Evolutionary conservation across 2,113 vertebrate genomes (phyloP), one percentile per base, ranked within the genome.

Genomic region (Noctilio leporinus): DNA sequence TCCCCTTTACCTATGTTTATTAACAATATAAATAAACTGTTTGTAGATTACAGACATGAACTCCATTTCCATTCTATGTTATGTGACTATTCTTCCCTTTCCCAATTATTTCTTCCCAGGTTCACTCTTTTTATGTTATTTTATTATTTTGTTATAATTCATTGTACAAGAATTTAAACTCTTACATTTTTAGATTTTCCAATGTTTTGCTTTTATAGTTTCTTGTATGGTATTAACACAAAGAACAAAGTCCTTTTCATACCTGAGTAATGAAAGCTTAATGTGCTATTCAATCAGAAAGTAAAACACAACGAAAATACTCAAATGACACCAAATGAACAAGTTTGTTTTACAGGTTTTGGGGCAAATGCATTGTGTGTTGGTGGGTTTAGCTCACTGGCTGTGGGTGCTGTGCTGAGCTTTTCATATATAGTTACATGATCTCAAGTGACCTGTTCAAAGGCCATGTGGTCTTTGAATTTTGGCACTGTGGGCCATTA

Each of bases 381-480:
- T 5, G 16, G 35, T 11, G 10, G 57, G 70, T 4, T 82, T 19
- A 35, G 35, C 51, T 40, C 28, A 5, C 0, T 6, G 47, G 9
- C 15, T 64, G 30, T 38, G 64, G 43, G 62, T 0, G 1, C 30
- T 12, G 1, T 1, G 0, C 4, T 10, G 35, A 45, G 62, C 5
- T 30, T 89, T 28, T 62, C 2, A 8, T 1, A 49, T 38, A n/a
- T n/a, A n/a, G n/a, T n/a, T n/a, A 30, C 1, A 0, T 45, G 33
- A 57, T 43, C 30, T 51, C 22, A 8, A 24, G 17, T 0, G 17
- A 26, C 28, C 80, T 40, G 51, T 47, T 59, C 38, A 33, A 43
- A 33, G 38, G 51, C 49, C 24, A 8, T 0, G 11, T 5, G 7
- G 72, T 15, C 43, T 78, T 62, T 67, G 49, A 35, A 10, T 45